Base-by-base conservation (phyloP, 2,113 vertebrate species). In the Perca schrenkii region DNA sequence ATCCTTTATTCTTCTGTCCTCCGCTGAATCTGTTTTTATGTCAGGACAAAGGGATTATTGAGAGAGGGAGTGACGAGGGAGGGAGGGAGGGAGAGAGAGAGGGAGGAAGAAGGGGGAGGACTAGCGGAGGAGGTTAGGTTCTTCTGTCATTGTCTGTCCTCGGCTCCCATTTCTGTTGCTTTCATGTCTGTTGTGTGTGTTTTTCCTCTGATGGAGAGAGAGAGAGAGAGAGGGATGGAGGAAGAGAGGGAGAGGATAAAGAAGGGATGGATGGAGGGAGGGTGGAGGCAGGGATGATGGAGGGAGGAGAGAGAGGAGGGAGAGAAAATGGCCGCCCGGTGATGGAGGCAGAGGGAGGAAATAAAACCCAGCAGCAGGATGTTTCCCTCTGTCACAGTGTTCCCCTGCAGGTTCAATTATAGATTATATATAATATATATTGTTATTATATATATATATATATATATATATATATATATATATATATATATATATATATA, bases 261-360 rank as follows among this genome's bases (percentile, higher is more conserved):
- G 36, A 22, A 17, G 3, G 74, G 43, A 31, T 16, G 74, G 43
- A 31, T 16, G 36, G 50, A 60, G 47, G 73, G 66, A 31, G 61
- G 53, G 64, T n/a, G 28, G 25, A 54, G 47, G 47, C 11, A 47
- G 36, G 25, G 71, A 64, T 68, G 79, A 79, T 62, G 70, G 62
- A 79, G 67, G 63, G 49, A 68, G 50, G 71, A 71, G 66, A 79
- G 72, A 68, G 36, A 68, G 50, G 71, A 71, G 50, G 65, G 43
- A 69, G 69, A 86, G 77, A 87, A 89, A 89, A 89, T 90, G 91
- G 89, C 89, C 10, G 74, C 46, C 60, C 1, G 22, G 28, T 77
- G 57, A 75, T 53, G 70, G 69, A 50, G 65, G 53, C 21, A 28
- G 63, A 80, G 47, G 73, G 54, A 56, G 60, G 47, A 70, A 43